Conservation (phyloP, 1,140 invertebrate species). For the Drosophila novamexicana region DNA sequence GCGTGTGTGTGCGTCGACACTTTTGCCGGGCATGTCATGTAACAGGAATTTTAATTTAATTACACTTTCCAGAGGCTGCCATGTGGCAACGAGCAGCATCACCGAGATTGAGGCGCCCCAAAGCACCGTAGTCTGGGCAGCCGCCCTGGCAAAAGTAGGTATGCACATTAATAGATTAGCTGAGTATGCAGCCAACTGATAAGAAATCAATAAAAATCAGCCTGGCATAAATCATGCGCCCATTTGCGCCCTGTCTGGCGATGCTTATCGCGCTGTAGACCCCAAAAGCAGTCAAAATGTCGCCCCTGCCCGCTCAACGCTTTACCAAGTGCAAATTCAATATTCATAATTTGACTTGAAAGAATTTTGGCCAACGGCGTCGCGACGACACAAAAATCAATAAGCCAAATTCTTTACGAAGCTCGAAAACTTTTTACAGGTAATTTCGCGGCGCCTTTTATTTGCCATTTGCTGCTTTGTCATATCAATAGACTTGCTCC, state of each 20-base stretch:
- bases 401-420: slow-evolving; percentile 52
- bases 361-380: slow-evolving; percentile 53
- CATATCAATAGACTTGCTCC: slow-evolving; percentile 64
- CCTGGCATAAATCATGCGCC: slow-evolving; percentile 68
- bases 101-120: slow-evolving; percentile 31
- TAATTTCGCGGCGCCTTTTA: slow-evolving; percentile 59
- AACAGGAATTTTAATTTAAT: slow-evolving; percentile 81
- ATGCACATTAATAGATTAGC: slow-evolving; percentile 68
- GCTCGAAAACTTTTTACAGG: slow-evolving; percentile 61
- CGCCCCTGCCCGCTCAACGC: not conserved
- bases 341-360: slow-evolving; percentile 73
- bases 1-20: slow-evolving; percentile 53
- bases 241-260: slow-evolving; percentile 53
- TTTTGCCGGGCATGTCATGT: slow-evolving; percentile 70
- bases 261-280: slow-evolving; percentile 56
- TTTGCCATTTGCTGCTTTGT: slow-evolving; percentile 53
- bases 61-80: slow-evolving; percentile 44
- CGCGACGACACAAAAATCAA: slow-evolving; percentile 70
- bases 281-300: slow-evolving; percentile 4
- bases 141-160: slow-evolving; percentile 32
- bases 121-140: no score
- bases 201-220: slow-evolving; percentile 72
- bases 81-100: slow-evolving; percentile 3
- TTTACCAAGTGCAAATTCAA: slow-evolving; percentile 33
- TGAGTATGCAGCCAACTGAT: slow-evolving; percentile 36